phyloP scores from a whole-genome alignment of 2,797 vertebrate species.

The Notamacropus eugenii region DNA sequence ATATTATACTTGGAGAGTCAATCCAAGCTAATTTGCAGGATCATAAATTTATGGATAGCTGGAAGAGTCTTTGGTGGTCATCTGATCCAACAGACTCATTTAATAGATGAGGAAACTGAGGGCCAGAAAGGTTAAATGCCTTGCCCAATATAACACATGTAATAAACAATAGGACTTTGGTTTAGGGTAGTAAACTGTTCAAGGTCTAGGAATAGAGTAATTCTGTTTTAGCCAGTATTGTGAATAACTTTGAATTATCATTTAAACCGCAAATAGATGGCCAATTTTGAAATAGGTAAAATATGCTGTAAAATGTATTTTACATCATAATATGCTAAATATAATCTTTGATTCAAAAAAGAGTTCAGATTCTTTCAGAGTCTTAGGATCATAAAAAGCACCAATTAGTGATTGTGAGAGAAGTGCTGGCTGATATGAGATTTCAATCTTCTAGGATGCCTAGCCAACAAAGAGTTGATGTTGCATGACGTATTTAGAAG shows the following conservation, averaged over 20 bases:
- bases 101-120: background rate
- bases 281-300: background rate
- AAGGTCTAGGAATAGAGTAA: background rate
- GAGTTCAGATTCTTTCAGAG: background rate
- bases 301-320: background rate
- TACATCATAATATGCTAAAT: background rate
- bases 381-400: background rate
- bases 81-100: background rate
- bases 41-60: background rate
- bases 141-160: background rate
- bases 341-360: background rate
- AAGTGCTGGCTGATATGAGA: background rate
- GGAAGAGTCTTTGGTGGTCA: background rate
- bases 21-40: rapidly evolving
- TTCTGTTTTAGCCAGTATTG: background rate
- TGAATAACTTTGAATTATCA: background rate
- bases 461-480: rapidly evolving
- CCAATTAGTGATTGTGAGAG: background rate
- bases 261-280: background rate
- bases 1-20: background rate
- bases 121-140: background rate
- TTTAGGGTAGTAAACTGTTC: background rate
- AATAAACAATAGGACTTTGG: background rate
- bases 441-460: background rate
- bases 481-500: rapidly evolving